These are phyloP conservation scores for Podarcis muralis DNA, from an alignment of 2,113 vertebrate species.

Conservation along the genomic window DNA sequence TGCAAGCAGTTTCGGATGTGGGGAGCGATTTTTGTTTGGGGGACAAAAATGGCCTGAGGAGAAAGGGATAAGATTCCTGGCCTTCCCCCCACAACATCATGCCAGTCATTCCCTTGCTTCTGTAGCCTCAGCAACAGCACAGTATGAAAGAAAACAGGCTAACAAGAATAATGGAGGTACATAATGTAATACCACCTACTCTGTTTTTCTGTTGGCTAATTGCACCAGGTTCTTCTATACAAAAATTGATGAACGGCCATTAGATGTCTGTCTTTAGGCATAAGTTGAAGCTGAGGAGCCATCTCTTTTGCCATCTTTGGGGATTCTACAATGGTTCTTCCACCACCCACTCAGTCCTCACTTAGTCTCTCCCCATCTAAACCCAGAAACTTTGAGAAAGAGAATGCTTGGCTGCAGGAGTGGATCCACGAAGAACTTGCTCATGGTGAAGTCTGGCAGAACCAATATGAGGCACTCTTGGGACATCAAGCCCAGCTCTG, in stretches of 20 bases:
- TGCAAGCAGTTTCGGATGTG: background rate
- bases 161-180: background rate
- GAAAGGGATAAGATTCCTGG: background rate
- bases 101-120: background rate
- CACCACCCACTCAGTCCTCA: no score
- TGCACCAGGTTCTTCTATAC: background rate
- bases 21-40: background rate
- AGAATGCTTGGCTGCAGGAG: constrained; percentile 17
- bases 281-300: background rate
- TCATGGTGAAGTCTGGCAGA: constrained; percentile 13
- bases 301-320: background rate
- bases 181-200: background rate
- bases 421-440: constrained; percentile 24
- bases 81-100: background rate
- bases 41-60: background rate
- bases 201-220: no score
- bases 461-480: constrained; percentile 5
- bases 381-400: constrained; percentile 12
- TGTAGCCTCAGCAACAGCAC: background rate
- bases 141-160: background rate
- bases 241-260: background rate
- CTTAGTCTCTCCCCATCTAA: background rate
- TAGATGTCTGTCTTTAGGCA: background rate
- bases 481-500: background rate
- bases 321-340: background rate